phyloP scores from a whole-genome alignment of 2,888 invertebrate species.

The Acronicta alni region DNA sequence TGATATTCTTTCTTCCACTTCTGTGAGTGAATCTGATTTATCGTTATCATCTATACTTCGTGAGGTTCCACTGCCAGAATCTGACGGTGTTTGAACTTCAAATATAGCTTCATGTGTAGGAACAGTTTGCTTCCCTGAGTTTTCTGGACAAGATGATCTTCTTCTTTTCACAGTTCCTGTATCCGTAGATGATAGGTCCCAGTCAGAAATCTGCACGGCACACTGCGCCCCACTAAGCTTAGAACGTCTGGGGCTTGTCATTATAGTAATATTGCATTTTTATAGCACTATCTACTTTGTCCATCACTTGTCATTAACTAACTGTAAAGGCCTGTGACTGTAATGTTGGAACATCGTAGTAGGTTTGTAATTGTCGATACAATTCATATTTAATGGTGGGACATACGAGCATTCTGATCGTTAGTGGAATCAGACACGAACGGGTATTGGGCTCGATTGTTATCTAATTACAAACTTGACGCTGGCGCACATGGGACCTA shows the following conservation, averaged over 20 bases:
- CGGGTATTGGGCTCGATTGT: slow-evolving; percentile 77
- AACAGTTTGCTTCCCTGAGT: slow-evolving; percentile 63
- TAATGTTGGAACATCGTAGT: slow-evolving; percentile 70
- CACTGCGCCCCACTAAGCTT: slow-evolving; percentile 82
- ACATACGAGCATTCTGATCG: slow-evolving; percentile 64
- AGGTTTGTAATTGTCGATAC: slow-evolving; percentile 56
- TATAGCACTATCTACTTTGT: slow-evolving; percentile 58
- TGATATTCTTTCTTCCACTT: slow-evolving; percentile 85
- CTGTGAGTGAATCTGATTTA: slow-evolving; percentile 78
- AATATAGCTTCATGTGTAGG: slow-evolving; percentile 73
- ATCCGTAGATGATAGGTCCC: slow-evolving; percentile 92
- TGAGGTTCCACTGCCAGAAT: slow-evolving; percentile 82
- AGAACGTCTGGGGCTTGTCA: slow-evolving; percentile 87
- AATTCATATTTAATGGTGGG: slow-evolving; percentile 52
- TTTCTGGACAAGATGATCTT: slow-evolving; percentile 88
- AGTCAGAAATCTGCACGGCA: slow-evolving; percentile 88
- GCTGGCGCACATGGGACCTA: slow-evolving; percentile 77
- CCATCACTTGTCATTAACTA: slow-evolving; percentile 28
- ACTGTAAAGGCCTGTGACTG: slow-evolving; percentile 37
- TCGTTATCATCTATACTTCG: slow-evolving; percentile 78
- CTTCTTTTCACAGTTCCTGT: slow-evolving; percentile 93
- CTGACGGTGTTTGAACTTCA: slow-evolving; percentile 81
- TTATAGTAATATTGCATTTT: slow-evolving; percentile 79
- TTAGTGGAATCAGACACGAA: slow-evolving; percentile 81
- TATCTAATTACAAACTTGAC: slow-evolving; percentile 86